Base-by-base conservation (phyloP, 2,113 vertebrate species). In the Morone saxatilis region DNA sequence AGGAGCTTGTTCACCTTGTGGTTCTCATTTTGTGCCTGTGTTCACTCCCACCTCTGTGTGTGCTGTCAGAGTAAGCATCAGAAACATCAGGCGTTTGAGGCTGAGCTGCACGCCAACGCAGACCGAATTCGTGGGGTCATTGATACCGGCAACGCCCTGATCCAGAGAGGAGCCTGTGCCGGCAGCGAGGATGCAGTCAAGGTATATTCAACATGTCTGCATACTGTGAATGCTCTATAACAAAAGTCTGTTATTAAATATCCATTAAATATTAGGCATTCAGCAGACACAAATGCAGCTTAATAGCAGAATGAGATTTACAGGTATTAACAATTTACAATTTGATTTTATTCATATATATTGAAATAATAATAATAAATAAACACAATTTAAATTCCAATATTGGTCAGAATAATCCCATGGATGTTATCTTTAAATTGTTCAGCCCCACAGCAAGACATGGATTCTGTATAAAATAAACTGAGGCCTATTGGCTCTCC, bases 81-180 rank as follows among this genome's bases (percentile, higher is more conserved):
- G 95, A 99, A 99, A 69, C 98, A 99, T 88, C 98, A 99, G 88
- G 98, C 98, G 8, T 99, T 99, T 1, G 98, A 99, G 87, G 98
- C 98, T 0, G 98, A 99, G 91, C 96, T 99, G 36, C 98, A 99
- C 0, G 98, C 98, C 92, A 99, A 99, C 0, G 98, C 98, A 0
- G 98, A 99, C 91, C 95, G 98, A 9, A 99, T 99, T 93, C 97
- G 97, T 0, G 97, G 98, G 0, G 98, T 99, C 84, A 98, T 99
- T 0, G 98, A 99, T 59, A 98, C 97, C 4, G 98, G 98, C 16
- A 98, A 99, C 86, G 95, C 98, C 0, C 95, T 99, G 72, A 99
- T 99, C 36, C 97, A 99, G 57, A 97, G 98, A 7, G 98, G 98
- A 12, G 98, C 98, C 0, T 99, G 98, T 10, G 96, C 98, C 0